Evolutionary conservation across 92 coral and sea anemone genomes (phyloP), one percentile per base, ranked within the genome.

Genomic region (Palythoa grandis): DNA sequence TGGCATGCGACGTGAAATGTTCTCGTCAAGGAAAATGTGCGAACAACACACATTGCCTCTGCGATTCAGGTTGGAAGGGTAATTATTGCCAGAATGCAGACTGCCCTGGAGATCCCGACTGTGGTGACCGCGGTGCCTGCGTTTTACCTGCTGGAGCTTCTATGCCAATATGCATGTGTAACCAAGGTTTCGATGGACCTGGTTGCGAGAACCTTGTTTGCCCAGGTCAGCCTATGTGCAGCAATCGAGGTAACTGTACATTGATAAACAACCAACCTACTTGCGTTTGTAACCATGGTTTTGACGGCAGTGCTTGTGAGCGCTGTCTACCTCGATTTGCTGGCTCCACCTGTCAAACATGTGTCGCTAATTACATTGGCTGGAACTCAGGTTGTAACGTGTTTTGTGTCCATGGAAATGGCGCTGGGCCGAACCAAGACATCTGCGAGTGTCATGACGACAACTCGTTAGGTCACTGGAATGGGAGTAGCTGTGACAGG

Each of bases 391-490:
- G 90, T 48, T 91, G 94, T 56, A 89, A 86, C 35, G 86, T 91
- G 58, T 74, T 58, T 63, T 91, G 94, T 85, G 88, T 91, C 54
- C 94, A 91, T 86, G 94, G 94, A n/a, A 83, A 91, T 54, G 94
- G 92, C 50, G 53, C 83, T 5, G 94, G 94, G 20, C 66, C 72
- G 14, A 56, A 90, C 68, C 86, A 87, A 40, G 98, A 91, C 86
- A 79, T 86, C 20, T 96, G 99, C 56, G 72, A 83, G 52, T 96
- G 99, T 77, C 95, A 94, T 72, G 39, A 91, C 83, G 92, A 92
- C 76, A 47, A 82, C 17, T 78, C 38, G 15, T 61, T 88, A 76
- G 99, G 99, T 8, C 92, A 92, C 86, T 96, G 99, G 99, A 96
- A 91, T 86, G 99, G 99, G 2, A 83, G 92, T 11, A 86, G 86